Base-by-base conservation (phyloP, 2,888 invertebrate species). In the Ormyrus nitidulus region DNA sequence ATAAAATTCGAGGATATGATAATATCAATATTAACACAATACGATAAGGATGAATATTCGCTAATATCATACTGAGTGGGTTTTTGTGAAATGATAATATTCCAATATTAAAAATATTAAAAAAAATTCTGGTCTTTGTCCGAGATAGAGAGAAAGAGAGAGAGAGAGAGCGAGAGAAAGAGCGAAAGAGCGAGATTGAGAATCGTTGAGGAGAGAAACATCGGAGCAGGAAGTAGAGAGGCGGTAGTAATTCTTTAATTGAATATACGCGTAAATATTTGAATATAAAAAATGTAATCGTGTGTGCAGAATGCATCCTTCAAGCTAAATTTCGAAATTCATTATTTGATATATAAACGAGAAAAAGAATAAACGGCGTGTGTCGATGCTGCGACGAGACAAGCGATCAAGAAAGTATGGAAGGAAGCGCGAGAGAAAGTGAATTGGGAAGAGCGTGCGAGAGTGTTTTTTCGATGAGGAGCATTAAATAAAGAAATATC, bases 11-110 rank as follows among this genome's bases (percentile, higher is more conserved):
- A 90, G 89, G 87, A 89, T 89, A 89, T 87, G 88, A 88, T 90
- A 89, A 88, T 88, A 90, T 88, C 89, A 90, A 89, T 90, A 89
- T 89, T 89, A 90, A 90, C 89, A 90, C 89, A 90, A 88, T 89
- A 90, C 85, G 85, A 88, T 89, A 89, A 89, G 88, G 85, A 89
- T 89, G 86, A 88, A 88, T 89, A 90, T 89, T 82, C 87, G 90
- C 90, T 90, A 90, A 90, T 82, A 82, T 90, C 89, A 89, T 89
- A 89, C 87, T 88, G 89, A 89, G 90, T 90, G 90, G 90, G 88
- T 89, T 90, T 90, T 90, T 88, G 88, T 89, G 88, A 89, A 89
- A 88, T 87, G 87, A 88, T 89, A 89, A 89, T 85, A 87, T 87
- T 89, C 87, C 88, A 88, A 85, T 88, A 88, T 87, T 78, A 81